Evolutionary conservation across 2,113 vertebrate genomes (phyloP).

Genomic region (Aepyceros melampus): DNA sequence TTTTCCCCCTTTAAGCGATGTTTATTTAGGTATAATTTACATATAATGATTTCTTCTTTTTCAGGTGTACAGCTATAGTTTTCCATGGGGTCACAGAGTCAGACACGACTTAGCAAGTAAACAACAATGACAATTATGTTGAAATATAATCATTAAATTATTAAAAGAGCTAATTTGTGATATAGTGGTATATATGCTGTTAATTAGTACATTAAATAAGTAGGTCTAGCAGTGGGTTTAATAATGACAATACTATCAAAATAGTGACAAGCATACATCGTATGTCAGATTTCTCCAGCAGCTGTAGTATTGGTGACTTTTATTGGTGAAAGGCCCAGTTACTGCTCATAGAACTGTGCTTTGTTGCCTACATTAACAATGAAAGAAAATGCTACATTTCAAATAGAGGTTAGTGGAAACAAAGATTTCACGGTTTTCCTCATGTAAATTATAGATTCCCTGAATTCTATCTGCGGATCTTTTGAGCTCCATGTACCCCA

Average conservation of each 20-base stretch:
- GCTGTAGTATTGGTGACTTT: neutral
- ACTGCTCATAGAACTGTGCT: neutral
- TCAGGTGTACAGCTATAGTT: neutral
- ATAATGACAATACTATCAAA: neutral
- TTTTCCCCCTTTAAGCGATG: neutral
- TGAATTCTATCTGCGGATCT: neutral
- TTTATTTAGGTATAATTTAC: neutral
- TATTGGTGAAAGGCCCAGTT: neutral
- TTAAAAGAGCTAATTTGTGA: slow-evolving; percentile 8
- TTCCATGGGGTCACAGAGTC: neutral
- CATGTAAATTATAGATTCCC: neutral
- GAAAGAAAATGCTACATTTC: neutral
- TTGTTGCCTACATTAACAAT: neutral
- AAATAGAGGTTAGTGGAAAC: neutral
- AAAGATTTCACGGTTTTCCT: neutral
- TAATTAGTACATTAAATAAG: neutral
- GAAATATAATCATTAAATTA: neutral
- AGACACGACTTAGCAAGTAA: neutral
- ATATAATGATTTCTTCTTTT: neutral
- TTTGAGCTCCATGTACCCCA: neutral
- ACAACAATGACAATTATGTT: neutral
- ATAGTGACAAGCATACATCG: neutral
- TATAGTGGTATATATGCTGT: neutral
- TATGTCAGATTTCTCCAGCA: slow-evolving; percentile 4
- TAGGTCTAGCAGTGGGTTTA: neutral